Percentiles rank a stretch among this genome's conserved stretches.
Evolutionary conservation across 2,113 vertebrate species (phyloP).

Genomic region (Panthera leo): DNA sequence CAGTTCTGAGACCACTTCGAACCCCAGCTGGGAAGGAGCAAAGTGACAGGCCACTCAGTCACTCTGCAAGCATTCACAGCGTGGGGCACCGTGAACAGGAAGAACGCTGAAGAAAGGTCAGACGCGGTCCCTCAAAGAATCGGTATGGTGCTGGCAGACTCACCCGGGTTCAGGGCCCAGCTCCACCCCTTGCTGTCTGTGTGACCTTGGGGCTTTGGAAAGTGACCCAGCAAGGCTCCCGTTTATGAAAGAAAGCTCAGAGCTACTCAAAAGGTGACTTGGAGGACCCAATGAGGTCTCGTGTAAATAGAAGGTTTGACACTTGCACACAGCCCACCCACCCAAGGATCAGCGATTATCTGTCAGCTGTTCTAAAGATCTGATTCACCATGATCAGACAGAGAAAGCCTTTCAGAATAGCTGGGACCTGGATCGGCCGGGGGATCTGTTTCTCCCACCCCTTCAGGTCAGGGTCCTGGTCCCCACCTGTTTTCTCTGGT

Average conservation of each 20-base stretch:
- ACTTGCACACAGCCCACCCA: no score
- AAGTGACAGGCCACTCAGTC: not conserved
- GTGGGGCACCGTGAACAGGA: fast-evolving
- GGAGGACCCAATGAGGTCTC: not conserved
- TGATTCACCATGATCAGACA: not conserved
- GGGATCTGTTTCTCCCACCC: not conserved
- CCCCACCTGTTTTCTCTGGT: slow-evolving; percentile 82
- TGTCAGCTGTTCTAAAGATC: not conserved
- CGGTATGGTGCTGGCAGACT: fast-evolving
- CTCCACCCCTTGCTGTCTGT: not conserved
- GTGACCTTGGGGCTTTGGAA: not conserved
- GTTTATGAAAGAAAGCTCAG: not conserved
- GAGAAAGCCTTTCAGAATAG: not conserved
- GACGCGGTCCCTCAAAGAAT: not conserved
- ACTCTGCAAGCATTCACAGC: not conserved
- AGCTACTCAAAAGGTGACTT: not conserved
- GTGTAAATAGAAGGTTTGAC: not conserved
- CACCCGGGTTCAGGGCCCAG: not conserved
- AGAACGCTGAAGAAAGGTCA: not conserved
- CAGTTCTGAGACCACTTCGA: slow-evolving; percentile 70
- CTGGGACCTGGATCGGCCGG: not conserved
- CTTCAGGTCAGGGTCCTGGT: not conserved
- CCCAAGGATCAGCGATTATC: not conserved
- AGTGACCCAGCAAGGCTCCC: not conserved
- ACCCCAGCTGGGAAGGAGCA: slow-evolving; percentile 70